Conservation (phyloP, 2,113 vertebrate genomes). For the Dromas ardeola region DNA sequence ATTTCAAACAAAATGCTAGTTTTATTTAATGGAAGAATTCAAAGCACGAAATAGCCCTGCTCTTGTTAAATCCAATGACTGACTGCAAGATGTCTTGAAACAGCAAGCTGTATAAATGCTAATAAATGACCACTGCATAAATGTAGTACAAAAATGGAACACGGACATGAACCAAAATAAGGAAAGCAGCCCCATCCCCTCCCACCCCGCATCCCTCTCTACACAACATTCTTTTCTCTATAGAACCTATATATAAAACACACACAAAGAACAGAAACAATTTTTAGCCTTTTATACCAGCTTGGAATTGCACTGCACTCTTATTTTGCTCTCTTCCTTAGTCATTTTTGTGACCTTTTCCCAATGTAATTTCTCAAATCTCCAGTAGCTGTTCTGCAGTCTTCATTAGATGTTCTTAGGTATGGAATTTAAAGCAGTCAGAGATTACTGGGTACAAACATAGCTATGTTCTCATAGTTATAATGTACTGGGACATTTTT, state of each 20-base stretch:
- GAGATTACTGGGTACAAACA: neutral
- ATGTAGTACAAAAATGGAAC: neutral
- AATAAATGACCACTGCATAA: constrained; percentile 13
- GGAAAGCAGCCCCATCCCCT: neutral
- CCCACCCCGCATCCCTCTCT: neutral
- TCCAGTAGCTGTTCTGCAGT: neutral
- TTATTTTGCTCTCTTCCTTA: neutral
- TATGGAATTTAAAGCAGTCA: neutral
- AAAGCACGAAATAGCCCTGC: neutral
- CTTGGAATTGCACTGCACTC: neutral
- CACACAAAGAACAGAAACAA: neutral
- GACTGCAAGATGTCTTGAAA: neutral
- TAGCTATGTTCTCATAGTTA: neutral
- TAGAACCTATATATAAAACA: neutral
- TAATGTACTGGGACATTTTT: neutral
- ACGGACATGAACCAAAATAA: neutral
- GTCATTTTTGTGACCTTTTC: neutral
- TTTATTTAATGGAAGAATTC: neutral
- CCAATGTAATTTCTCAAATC: neutral
- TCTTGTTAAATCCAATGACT: neutral
- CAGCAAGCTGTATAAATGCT: constrained; percentile 26
- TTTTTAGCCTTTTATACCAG: neutral
- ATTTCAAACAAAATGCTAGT: neutral
- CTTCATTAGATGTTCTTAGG: neutral
- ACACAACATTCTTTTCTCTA: neutral